A percentile compares a stretch with the other conserved stretches of the same genome.
phyloP scores from a whole-genome alignment of 2,888 invertebrate genomes.

The Drosophila koepferae region DNA sequence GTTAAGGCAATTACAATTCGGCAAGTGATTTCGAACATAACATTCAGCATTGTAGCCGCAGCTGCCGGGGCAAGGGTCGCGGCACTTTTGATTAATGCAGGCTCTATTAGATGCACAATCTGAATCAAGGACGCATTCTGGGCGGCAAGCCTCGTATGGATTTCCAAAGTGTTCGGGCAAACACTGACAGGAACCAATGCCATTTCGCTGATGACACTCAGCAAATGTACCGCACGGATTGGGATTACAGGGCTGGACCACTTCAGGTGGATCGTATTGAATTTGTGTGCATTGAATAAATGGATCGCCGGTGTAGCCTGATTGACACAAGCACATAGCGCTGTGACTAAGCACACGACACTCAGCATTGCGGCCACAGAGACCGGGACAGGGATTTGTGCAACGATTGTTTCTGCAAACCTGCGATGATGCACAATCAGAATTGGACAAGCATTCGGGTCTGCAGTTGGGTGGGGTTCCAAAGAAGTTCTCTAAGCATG shows the following conservation, averaged over 20 bases:
- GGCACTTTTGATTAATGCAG: conserved; percentile 90
- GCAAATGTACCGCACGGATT: conserved; percentile 93
- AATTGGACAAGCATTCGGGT: conserved; percentile 92
- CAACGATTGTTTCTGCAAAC: conserved; percentile 92
- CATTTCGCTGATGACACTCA: conserved; percentile 88
- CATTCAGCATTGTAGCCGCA: conserved; percentile 91
- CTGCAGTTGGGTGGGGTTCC: conserved; percentile 90
- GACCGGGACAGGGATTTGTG: conserved; percentile 89
- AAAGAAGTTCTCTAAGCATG: conserved; percentile 88
- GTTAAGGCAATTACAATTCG: conserved; percentile 88
- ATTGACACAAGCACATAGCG: conserved; percentile 91
- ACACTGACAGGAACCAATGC: conserved; percentile 90
- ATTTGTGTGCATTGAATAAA: conserved; percentile 86
- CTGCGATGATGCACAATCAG: conserved; percentile 89
- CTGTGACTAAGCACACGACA: conserved; percentile 92
- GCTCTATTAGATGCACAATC: conserved; percentile 90
- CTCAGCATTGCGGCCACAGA: conserved; percentile 90
- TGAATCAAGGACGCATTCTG: conserved; percentile 90
- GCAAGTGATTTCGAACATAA: conserved; percentile 90
- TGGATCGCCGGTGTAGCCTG: conserved; percentile 82
- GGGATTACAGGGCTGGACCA: conserved; percentile 89
- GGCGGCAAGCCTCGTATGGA: conserved; percentile 91
- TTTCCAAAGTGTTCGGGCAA: conserved; percentile 90
- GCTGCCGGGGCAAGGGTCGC: conserved; percentile 91
- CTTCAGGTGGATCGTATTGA: conserved; percentile 79